Evolutionary conservation across 2,888 invertebrate genomes (phyloP).

Genomic region (Agrochola lychnidis): DNA sequence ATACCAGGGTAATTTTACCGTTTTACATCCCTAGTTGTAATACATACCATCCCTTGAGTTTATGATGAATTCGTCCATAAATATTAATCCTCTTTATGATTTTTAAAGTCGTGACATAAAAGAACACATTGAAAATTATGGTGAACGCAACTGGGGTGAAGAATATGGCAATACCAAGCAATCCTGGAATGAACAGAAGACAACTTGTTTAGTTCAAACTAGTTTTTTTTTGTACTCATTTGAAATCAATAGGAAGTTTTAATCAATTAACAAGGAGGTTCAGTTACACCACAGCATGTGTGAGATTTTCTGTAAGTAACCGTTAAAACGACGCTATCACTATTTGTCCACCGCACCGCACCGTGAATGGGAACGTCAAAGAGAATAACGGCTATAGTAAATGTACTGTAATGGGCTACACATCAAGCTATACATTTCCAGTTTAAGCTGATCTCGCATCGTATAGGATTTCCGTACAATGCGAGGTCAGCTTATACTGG

Average conservation of each 20-base stretch:
- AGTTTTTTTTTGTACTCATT: not conserved
- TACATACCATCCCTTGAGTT: conserved; percentile 94
- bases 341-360: too few species aligned
- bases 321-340: not conserved
- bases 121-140: conserved; percentile 94
- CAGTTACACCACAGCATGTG: not conserved
- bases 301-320: not conserved
- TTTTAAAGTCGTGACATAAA: conserved; percentile 94
- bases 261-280: not conserved
- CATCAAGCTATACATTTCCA: too few species aligned
- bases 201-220: not conserved
- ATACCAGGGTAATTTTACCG: too few species aligned
- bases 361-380: too few species aligned
- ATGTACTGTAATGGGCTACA: too few species aligned
- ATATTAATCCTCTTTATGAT: conserved; percentile 95
- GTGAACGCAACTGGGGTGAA: conserved; percentile 96
- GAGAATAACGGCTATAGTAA: too few species aligned
- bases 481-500: too few species aligned
- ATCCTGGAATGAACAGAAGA: conserved; percentile 88
- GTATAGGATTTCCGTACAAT: too few species aligned
- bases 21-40: too few species aligned
- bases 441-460: too few species aligned
- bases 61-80: conserved; percentile 96
- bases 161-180: conserved; percentile 95
- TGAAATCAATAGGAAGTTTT: not conserved